Percentiles rank a stretch among this genome's conserved stretches.
Conservation (phyloP, 2,888 invertebrate genomes). For the Arctia plantaginis region DNA sequence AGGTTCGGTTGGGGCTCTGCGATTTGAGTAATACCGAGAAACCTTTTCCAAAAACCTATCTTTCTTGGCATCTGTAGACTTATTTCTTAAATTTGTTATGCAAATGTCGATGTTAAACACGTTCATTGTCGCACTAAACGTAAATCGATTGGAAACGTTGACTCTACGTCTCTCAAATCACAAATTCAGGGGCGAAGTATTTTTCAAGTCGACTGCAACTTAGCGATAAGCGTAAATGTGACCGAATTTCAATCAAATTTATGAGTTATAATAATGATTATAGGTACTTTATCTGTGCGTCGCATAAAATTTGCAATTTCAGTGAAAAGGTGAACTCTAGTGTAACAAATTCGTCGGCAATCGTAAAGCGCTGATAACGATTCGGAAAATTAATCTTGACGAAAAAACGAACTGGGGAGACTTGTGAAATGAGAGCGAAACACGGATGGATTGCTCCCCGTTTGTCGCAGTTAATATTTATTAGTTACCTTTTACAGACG, state of each 20-base stretch:
- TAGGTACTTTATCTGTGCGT: constrained; percentile 81
- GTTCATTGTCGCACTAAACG: constrained; percentile 80
- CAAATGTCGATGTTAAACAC: constrained; percentile 78
- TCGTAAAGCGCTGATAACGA: constrained; percentile 84
- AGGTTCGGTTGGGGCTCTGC: background rate
- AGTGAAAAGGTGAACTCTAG: constrained; percentile 84
- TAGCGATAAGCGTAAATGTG: constrained; percentile 84
- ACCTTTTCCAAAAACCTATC: background rate
- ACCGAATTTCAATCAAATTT: constrained; percentile 86
- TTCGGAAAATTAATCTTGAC: constrained; percentile 82
- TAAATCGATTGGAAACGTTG: constrained; percentile 82
- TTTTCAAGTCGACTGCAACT: constrained; percentile 84
- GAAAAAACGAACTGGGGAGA: constrained; percentile 71
- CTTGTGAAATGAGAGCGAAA: constrained; percentile 63
- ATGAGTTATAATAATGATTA: constrained; percentile 86
- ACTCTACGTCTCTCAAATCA: constrained; percentile 71
- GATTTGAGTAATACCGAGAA: background rate
- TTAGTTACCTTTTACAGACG: constrained; percentile 57
- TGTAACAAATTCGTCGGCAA: constrained; percentile 84
- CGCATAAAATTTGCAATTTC: constrained; percentile 84
- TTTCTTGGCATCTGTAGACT: constrained; percentile 48
- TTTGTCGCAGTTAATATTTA: constrained; percentile 68
- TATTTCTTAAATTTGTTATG: constrained; percentile 71
- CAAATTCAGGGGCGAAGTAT: constrained; percentile 70
- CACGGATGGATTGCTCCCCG: constrained; percentile 64